These are phyloP conservation scores for Ctenoplectra terminalis DNA, from an alignment of 1,140 invertebrate species.

Conservation along the genomic window DNA sequence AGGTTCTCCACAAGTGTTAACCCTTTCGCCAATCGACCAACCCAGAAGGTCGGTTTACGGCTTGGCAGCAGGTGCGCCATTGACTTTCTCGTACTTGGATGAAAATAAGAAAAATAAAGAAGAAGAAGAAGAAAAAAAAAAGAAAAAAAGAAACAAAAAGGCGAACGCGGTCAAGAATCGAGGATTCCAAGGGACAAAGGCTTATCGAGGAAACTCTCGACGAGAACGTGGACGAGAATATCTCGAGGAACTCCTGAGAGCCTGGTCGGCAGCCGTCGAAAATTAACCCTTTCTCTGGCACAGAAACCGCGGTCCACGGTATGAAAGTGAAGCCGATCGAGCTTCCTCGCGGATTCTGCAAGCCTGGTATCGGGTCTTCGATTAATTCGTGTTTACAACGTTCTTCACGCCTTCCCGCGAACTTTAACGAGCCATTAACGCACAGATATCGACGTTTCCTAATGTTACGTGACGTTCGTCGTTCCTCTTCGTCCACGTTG, in stretches of 20 bases:
- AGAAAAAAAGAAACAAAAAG: too few species aligned
- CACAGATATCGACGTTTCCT: constrained; percentile 40
- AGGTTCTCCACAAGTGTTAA: constrained; percentile 72
- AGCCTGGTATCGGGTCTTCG: constrained; percentile 67
- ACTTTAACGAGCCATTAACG: constrained; percentile 71
- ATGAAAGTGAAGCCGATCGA: background rate
- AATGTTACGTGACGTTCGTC: background rate
- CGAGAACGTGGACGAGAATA: background rate
- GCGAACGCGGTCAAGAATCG: background rate
- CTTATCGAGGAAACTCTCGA: background rate
- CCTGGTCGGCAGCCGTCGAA: constrained; percentile 58
- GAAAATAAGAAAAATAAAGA: background rate
- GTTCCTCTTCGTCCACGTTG: background rate
- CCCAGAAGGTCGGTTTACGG: constrained; percentile 32
- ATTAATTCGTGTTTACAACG: constrained; percentile 80
- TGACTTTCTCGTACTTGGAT: background rate
- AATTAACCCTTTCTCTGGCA: constrained; percentile 71
- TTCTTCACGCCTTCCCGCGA: constrained; percentile 74
- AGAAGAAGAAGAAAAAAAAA: too few species aligned
- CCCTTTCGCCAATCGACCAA: constrained; percentile 57
- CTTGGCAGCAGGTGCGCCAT: background rate
- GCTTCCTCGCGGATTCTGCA: constrained; percentile 44
- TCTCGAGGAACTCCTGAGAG: constrained; percentile 38
- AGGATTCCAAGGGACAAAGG: background rate
- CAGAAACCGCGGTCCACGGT: constrained; percentile 36